Evolutionary conservation across 2,113 vertebrate genomes (phyloP).

Genomic region (Balaeniceps rex): DNA sequence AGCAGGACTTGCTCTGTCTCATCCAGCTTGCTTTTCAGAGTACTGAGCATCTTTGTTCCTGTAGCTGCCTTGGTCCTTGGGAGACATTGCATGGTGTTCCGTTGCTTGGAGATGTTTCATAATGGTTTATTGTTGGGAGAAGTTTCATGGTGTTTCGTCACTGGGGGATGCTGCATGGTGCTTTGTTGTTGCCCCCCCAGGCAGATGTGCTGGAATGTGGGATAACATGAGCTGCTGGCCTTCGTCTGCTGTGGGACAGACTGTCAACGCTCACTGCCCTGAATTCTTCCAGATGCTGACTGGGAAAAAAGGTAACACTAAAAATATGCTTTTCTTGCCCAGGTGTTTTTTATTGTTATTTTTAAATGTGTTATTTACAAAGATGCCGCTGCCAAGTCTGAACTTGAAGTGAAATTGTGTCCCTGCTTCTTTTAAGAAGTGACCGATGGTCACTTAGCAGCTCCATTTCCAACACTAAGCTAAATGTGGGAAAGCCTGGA

Average conservation of each 20-base stretch:
- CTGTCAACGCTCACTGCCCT: constrained; percentile 79
- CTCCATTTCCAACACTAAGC: background rate
- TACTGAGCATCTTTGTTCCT: background rate
- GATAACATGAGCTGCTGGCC: constrained; percentile 92
- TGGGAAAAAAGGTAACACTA: constrained; percentile 74
- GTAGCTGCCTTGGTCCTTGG: background rate
- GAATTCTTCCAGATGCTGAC: constrained; percentile 76
- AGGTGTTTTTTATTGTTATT: background rate
- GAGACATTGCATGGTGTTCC: background rate
- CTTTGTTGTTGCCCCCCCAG: background rate
- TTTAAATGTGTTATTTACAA: background rate
- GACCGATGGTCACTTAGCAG: background rate
- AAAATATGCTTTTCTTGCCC: background rate
- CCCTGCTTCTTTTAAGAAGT: background rate
- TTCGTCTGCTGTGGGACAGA: constrained; percentile 74
- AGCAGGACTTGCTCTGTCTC: background rate
- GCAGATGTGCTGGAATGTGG: constrained; percentile 82
- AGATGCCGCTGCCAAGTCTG: background rate
- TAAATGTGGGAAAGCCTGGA: background rate
- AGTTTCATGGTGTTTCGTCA: background rate
- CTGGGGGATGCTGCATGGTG: background rate
- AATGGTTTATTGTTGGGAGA: background rate
- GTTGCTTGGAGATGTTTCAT: background rate
- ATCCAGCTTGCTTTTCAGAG: background rate
- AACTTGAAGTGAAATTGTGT: background rate